Percentiles rank a stretch among this genome's conserved stretches.
phyloP scores from a whole-genome alignment of 2,797 vertebrate species.

The Sebastes hopkinsi region DNA sequence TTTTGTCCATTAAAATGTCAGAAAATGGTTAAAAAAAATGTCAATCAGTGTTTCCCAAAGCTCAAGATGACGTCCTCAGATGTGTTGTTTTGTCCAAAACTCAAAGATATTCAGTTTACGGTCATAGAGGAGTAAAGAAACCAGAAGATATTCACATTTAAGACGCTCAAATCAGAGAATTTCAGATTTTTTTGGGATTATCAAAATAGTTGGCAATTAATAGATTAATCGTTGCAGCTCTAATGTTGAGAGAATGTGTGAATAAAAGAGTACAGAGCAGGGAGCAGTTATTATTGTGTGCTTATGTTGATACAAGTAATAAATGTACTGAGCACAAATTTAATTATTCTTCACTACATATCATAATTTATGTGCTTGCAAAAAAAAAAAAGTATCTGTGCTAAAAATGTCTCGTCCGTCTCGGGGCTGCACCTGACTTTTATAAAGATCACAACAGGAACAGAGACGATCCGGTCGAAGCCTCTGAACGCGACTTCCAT shows the following conservation, averaged over 20 bases:
- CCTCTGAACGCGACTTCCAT: conserved; percentile 15
- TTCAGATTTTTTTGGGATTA: accelerated
- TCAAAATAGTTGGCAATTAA: background rate
- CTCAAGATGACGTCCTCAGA: no score
- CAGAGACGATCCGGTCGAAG: background rate
- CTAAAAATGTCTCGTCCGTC: background rate
- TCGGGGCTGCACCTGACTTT: background rate
- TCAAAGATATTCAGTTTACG: no score
- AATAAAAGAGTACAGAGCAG: background rate
- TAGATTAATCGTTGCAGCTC: background rate
- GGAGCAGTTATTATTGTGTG: no score
- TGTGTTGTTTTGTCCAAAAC: no score
- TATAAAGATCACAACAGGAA: background rate
- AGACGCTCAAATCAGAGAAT: accelerated
- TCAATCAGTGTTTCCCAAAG: no score
- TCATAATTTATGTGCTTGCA: background rate
- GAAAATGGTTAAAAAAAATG: no score
- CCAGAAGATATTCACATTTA: no score
- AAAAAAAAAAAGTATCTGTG: background rate
- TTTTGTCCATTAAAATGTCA: no score
- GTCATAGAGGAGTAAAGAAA: no score
- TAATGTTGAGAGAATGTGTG: background rate
- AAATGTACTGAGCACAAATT: background rate
- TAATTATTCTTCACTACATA: background rate
- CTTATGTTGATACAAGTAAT: background rate